phyloP scores from a whole-genome alignment of 1,140 invertebrate genomes.

The Drosophila willistoni region DNA sequence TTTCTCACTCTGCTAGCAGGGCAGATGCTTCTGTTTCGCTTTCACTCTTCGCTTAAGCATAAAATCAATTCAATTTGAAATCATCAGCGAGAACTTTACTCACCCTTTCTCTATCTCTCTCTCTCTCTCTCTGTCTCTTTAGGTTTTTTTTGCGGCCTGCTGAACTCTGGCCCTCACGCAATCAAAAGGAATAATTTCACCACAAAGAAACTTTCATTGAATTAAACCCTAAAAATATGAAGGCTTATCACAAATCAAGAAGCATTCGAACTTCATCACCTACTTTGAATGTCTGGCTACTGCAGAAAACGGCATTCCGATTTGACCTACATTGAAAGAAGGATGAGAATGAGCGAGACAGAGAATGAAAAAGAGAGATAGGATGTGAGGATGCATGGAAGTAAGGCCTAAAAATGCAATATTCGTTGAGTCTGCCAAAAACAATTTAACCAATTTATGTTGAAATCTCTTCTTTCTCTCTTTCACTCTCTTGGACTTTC shows the following conservation, averaged over 20 bases:
- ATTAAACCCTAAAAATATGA: conserved; percentile 82
- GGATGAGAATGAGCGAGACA: not conserved
- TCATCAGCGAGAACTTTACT: conserved; percentile 42
- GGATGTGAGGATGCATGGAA: conserved; percentile 20
- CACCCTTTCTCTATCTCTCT: not conserved
- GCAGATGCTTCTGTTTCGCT: conserved; percentile 41
- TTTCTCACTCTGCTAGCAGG: not conserved
- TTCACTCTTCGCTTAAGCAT: conserved; percentile 48
- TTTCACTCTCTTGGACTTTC: conserved; percentile 32
- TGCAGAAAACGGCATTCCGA: conserved; percentile 40
- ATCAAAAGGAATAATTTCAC: conserved; percentile 73
- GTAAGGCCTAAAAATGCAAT: conserved; percentile 63
- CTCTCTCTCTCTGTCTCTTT: not conserved
- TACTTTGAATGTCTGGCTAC: conserved; percentile 82
- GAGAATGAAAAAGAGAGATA: not conserved
- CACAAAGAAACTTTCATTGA: conserved; percentile 74
- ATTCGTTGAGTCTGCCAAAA: conserved; percentile 77
- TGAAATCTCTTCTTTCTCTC: conserved; percentile 54
- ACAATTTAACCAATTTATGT: conserved; percentile 82
- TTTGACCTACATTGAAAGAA: conserved; percentile 26
- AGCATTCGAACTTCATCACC: conserved; percentile 80
- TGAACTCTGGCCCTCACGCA: conserved; percentile 74
- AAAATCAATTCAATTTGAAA: conserved; percentile 77
- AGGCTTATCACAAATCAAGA: conserved; percentile 82
- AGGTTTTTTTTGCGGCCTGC: conserved; percentile 27